Percentiles rank a stretch among this genome's conserved stretches.
phyloP scores from a whole-genome alignment of 2,888 invertebrate genomes.

The Dolichomitus sp. region DNA sequence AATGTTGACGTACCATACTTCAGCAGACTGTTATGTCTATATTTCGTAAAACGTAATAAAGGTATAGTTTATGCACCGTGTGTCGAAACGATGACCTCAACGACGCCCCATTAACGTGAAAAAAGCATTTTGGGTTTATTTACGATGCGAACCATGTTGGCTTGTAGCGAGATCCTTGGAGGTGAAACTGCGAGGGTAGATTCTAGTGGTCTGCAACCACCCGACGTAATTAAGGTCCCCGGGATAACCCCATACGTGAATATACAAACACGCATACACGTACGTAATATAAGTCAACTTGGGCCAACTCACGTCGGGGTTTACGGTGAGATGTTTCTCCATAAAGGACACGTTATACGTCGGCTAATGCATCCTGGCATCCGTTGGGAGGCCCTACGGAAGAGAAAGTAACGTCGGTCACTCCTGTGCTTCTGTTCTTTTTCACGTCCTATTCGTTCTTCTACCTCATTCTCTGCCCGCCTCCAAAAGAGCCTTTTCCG shows the following conservation, averaged over 20 bases:
- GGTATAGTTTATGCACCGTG: conserved; percentile 26
- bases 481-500: conserved; percentile 24
- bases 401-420: conserved; percentile 66
- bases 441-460: conserved; percentile 38
- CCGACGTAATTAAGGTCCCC: conserved; percentile 34
- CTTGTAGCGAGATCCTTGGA: conserved; percentile 20
- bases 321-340: conserved; percentile 69
- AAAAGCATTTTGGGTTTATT: conserved; percentile 67
- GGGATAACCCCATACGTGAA: conserved; percentile 3
- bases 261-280: conserved; percentile 8
- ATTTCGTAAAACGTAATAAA: conserved; percentile 23
- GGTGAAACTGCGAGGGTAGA: conserved; percentile 2
- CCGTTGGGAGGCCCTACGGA: conserved; percentile 47
- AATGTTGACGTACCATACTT: background rate
- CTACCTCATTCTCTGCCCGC: conserved; percentile 22
- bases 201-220: conserved; percentile 26
- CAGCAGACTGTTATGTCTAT: background rate
- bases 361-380: conserved; percentile 61
- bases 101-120: conserved; percentile 39
- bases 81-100: conserved; percentile 43
- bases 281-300: conserved; percentile 47
- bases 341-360: conserved; percentile 71
- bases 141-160: conserved; percentile 65
- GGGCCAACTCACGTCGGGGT: conserved; percentile 57
- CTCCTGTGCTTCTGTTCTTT: conserved; percentile 52